These are phyloP conservation scores for Podarcis cretensis DNA, from an alignment of 2,113 vertebrate species.

Conservation along the genomic window DNA sequence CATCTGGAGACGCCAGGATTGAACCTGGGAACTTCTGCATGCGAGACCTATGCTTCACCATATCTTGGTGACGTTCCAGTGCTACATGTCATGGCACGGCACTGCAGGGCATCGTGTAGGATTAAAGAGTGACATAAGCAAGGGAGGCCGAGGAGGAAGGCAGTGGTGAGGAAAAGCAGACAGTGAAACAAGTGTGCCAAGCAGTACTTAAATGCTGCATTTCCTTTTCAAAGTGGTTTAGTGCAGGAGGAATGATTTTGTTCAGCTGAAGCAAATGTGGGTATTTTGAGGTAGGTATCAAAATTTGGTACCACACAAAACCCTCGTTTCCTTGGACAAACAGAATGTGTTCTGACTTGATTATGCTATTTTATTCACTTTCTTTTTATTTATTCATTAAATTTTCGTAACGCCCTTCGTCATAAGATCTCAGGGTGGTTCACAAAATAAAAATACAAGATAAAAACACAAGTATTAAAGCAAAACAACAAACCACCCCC, in stretches of 20 bases:
- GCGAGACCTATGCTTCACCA: too few species aligned
- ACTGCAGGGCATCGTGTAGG: neutral
- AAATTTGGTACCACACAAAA: neutral
- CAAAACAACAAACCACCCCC: too few species aligned
- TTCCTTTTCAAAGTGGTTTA: too few species aligned
- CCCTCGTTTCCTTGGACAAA: neutral
- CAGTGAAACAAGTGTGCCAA: neutral
- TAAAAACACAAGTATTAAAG: too few species aligned
- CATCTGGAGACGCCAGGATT: too few species aligned
- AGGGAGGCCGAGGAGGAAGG: neutral
- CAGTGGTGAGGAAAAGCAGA: neutral
- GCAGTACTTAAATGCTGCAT: neutral
- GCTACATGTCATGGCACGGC: too few species aligned
- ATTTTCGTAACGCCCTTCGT: too few species aligned
- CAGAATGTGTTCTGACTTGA: neutral
- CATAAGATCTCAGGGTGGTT: too few species aligned
- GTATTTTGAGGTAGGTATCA: neutral
- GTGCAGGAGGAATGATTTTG: neutral
- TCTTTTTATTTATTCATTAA: too few species aligned
- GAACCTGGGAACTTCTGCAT: too few species aligned
- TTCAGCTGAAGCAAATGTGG: neutral
- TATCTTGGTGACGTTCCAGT: neutral
- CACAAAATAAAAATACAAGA: too few species aligned
- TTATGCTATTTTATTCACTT: neutral
- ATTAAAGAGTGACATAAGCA: neutral